Percentiles rank a stretch among this genome's conserved stretches.
These are phyloP conservation scores for Tridacna gigas DNA, from an alignment of 2,888 invertebrate genomes.

Conservation along the genomic window DNA sequence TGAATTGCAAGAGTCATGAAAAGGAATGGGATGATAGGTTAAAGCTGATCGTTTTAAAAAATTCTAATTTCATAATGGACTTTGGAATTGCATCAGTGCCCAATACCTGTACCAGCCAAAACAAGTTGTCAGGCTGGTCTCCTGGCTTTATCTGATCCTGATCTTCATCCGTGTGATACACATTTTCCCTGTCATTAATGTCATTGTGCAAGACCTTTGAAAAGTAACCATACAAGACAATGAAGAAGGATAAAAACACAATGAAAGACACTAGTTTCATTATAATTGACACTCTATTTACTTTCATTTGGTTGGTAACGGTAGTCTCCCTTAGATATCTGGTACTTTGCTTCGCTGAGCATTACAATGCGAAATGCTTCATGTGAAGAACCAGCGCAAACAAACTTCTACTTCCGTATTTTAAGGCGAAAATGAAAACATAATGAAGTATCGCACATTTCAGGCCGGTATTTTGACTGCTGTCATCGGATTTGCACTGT, in stretches of 20 bases:
- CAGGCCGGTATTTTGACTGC: background rate
- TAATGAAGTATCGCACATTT: background rate
- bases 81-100: too few species aligned
- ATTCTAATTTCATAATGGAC: too few species aligned
- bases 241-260: slow-evolving; percentile 36
- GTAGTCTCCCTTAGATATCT: slow-evolving; percentile 26
- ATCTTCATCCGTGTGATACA: slow-evolving; percentile 14
- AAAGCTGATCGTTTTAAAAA: too few species aligned
- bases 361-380: too few species aligned
- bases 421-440: too few species aligned
- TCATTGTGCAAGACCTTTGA: slow-evolving; percentile 48
- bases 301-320: slow-evolving; percentile 35
- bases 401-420: too few species aligned
- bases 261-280: slow-evolving; percentile 52
- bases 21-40: too few species aligned
- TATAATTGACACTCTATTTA: slow-evolving; percentile 6
- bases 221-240: slow-evolving; percentile 40
- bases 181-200: slow-evolving; percentile 30
- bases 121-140: slow-evolving; percentile 56
- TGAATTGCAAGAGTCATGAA: too few species aligned
- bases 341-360: background rate
- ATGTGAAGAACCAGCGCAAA: too few species aligned
- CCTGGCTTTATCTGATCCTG: slow-evolving; percentile 18
- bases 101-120: slow-evolving; percentile 76
- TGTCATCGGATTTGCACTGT: slow-evolving; percentile 3